Conservation (phyloP, 1,140 invertebrate genomes). For the Ceratitis capitata region DNA sequence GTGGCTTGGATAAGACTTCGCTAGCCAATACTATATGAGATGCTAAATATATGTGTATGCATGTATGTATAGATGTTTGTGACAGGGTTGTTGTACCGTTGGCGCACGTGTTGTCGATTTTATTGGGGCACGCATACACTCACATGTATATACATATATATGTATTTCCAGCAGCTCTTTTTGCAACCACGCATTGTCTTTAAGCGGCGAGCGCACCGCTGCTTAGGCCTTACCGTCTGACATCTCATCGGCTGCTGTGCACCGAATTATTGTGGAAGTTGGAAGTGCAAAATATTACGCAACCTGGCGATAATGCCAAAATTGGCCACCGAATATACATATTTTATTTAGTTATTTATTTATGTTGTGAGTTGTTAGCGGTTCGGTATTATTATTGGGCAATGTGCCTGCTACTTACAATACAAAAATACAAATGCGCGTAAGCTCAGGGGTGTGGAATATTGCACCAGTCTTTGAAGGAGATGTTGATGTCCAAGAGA, state of each 20-base stretch:
- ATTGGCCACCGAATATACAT: background rate
- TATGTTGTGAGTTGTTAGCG: background rate
- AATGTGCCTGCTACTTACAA: too few species aligned
- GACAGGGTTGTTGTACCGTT: background rate
- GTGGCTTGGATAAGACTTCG: background rate
- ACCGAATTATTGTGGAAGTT: constrained; percentile 32
- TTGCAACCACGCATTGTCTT: background rate
- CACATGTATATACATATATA: too few species aligned
- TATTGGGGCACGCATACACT: background rate
- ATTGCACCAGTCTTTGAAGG: too few species aligned
- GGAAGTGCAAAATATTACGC: constrained; percentile 30
- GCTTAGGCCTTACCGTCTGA: background rate
- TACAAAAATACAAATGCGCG: too few species aligned
- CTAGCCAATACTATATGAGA: too few species aligned
- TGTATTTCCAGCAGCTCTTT: too few species aligned
- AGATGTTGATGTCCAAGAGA: too few species aligned
- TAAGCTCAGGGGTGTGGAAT: too few species aligned
- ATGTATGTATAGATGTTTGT: too few species aligned
- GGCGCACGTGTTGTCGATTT: constrained; percentile 14
- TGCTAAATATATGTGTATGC: too few species aligned
- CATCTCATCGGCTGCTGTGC: background rate
- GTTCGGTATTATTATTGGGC: background rate
- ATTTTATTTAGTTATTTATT: background rate
- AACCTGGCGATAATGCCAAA: constrained; percentile 7
- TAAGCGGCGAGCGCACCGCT: background rate